Base-by-base conservation (phyloP, 2,888 invertebrate genomes). In the Sipha maydis region DNA sequence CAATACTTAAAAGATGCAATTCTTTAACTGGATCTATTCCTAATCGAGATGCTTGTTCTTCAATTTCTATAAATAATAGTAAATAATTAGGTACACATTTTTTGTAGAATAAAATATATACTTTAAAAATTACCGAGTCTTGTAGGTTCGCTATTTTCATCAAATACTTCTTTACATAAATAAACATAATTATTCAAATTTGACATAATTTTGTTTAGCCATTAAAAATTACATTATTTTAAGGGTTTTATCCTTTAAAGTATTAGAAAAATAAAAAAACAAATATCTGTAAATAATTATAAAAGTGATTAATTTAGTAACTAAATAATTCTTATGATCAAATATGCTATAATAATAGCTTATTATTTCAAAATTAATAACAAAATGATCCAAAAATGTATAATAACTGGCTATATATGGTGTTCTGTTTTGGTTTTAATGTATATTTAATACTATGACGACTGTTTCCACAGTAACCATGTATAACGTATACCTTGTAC, bases 11-110 rank as follows among this genome's bases (percentile, higher is more conserved):
- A 31, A 89, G 82, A 85, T 89, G 71, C 19, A 34, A 25, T 56
- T 89, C 89, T 34, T 80, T 89, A 31, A 38, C 41, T 34, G n/a
- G 25, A 69, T 89, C 85, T 54, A 89, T 85, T 71, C 89, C 89
- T 56, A 89, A 75, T 67, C 82, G 80, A 78, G 21, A 75, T 2
- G 89, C 89, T 28, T 89, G 85, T 76, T 89, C 85, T 89, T 82
- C 71, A 69, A 89, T 85, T 79, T 89, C 89, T 89, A 31, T 54
- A 82, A 89, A 71, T 28, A 14, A 85, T 67, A 17, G 38, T 38
- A 41, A 41, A 9, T 56, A 56, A 34, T 1, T 31, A 2, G 8
- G 1, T 38, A 38, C 34, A 31, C 34, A 34, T 38, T 75, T 75
- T 38, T 48, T 48, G 14, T 25, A 5, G 28, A 34, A 38, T 61